These are phyloP conservation scores for Myotis findleyi DNA, from an alignment of 2,797 vertebrate species.

Conservation along the genomic window DNA sequence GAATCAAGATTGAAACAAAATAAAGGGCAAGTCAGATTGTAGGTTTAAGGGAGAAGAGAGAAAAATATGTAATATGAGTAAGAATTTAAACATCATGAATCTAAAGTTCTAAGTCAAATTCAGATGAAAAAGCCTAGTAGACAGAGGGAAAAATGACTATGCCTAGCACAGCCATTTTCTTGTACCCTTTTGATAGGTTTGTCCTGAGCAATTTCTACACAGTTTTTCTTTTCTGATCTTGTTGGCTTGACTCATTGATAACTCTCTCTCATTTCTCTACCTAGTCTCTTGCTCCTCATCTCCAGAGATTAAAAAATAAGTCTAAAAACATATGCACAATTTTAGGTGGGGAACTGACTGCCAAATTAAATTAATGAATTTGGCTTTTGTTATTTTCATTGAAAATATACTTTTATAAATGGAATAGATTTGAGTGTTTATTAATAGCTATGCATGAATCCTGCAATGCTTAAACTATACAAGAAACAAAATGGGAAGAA, in stretches of 20 bases:
- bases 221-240: background rate
- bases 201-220: background rate
- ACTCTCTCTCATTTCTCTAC: background rate
- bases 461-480: background rate
- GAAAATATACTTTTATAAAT: slow-evolving; percentile 6
- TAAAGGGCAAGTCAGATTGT: background rate
- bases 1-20: background rate
- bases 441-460: background rate
- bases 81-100: background rate
- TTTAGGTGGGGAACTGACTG: background rate
- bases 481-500: background rate
- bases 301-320: slow-evolving; percentile 10
- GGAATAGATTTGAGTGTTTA: background rate
- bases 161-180: background rate
- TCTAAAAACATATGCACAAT: background rate
- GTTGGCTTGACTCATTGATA: background rate
- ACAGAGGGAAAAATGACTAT: background rate
- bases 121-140: background rate
- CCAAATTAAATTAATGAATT: background rate
- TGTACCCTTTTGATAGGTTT: background rate
- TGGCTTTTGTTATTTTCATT: background rate
- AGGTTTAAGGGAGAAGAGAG: background rate
- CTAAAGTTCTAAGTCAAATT: background rate
- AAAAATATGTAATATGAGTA: background rate
- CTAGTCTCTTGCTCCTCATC: background rate